These are phyloP conservation scores for Axea sp. DNA, from an alignment of 2,888 invertebrate species.

Conservation along the genomic window DNA sequence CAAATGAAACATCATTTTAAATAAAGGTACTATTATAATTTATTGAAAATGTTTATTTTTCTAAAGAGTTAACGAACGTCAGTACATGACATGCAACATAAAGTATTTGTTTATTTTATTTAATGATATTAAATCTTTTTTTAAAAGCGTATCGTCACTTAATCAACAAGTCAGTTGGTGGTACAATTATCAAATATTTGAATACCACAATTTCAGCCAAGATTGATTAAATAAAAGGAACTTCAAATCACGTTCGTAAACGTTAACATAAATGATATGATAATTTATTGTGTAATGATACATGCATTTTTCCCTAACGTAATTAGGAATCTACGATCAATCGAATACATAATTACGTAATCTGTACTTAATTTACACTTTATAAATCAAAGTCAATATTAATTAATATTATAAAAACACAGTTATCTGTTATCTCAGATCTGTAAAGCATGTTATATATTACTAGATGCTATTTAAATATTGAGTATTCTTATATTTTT, in stretches of 20 bases:
- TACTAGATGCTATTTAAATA: too few relatives aligned
- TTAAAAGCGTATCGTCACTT: constrained; percentile 25
- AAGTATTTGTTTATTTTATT: constrained; percentile 40
- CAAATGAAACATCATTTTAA: too few relatives aligned
- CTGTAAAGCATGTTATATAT: too few relatives aligned
- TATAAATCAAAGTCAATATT: too few relatives aligned
- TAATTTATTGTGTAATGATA: constrained; percentile 36
- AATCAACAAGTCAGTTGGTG: constrained; percentile 48
- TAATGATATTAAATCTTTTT: constrained; percentile 19
- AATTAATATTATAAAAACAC: too few relatives aligned
- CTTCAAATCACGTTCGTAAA: constrained; percentile 41
- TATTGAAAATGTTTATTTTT: constrained; percentile 4
- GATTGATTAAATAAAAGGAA: constrained; percentile 46
- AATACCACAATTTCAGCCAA: constrained; percentile 41
- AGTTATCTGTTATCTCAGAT: too few relatives aligned
- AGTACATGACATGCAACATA: constrained; percentile 36
- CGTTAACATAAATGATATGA: constrained; percentile 38
- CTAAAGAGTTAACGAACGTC: constrained; percentile 19
- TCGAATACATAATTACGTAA: too few relatives aligned
- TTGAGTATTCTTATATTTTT: too few relatives aligned
- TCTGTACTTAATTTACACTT: too few relatives aligned
- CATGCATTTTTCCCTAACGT: constrained; percentile 15
- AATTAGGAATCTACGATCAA: constrained; percentile 7
- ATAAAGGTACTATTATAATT: neutral
- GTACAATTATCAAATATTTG: constrained; percentile 51